Evolutionary conservation across 2,888 invertebrate species (phyloP).

Genomic region (Acanthosepion lycidas): DNA sequence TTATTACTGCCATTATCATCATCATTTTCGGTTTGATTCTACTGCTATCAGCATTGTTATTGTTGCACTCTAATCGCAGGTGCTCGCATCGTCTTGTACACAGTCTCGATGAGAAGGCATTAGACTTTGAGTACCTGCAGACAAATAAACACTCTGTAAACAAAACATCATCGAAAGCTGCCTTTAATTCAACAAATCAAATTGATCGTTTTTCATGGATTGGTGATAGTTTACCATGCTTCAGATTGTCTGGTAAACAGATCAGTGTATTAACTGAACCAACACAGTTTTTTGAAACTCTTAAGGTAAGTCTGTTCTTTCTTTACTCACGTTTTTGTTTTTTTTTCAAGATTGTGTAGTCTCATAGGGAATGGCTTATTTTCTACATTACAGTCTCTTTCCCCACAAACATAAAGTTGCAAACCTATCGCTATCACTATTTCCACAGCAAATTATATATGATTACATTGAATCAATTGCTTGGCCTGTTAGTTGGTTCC

Average conservation of each 20-base stretch:
- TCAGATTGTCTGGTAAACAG: slow-evolving; percentile 67
- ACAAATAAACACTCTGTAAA: neutral
- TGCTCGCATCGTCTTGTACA: neutral
- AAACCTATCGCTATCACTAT: too few relatives aligned
- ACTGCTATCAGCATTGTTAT: slow-evolving; percentile 42
- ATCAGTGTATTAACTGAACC: slow-evolving; percentile 70
- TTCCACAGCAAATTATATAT: too few relatives aligned
- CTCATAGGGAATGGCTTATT: too few relatives aligned
- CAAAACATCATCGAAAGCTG: neutral
- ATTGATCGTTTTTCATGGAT: slow-evolving; percentile 61
- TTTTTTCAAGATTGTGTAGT: neutral
- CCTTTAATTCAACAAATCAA: neutral
- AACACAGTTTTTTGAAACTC: slow-evolving; percentile 69
- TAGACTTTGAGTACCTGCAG: slow-evolving; percentile 35
- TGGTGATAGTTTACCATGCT: slow-evolving; percentile 64
- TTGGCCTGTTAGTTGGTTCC: too few relatives aligned
- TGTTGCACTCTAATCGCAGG: slow-evolving; percentile 44
- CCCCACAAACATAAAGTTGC: too few relatives aligned
- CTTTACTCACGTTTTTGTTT: neutral
- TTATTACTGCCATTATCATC: slow-evolving; percentile 42
- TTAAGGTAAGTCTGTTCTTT: slow-evolving; percentile 64
- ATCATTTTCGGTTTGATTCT: slow-evolving; percentile 18
- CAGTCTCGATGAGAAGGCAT: slow-evolving; percentile 15
- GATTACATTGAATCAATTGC: too few relatives aligned
- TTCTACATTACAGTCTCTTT: too few relatives aligned